Evolutionary conservation across 2,113 vertebrate genomes (phyloP), one percentile per base, ranked within the genome.

Genomic region (Phoenicopterus ruber): DNA sequence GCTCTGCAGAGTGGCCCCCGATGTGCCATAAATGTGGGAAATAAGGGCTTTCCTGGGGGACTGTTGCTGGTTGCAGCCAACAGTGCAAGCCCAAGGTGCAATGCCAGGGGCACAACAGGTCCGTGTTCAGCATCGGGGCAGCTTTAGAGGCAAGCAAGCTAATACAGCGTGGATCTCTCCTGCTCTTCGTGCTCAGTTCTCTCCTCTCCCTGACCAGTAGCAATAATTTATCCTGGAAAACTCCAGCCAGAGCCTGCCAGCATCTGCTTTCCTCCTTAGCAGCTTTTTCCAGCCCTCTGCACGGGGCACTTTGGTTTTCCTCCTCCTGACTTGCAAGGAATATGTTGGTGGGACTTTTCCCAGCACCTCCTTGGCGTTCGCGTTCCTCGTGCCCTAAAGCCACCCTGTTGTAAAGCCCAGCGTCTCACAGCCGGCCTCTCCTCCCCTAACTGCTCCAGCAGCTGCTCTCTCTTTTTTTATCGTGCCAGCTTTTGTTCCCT

Each of bases 401-500:
- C 82, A 84, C 46, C 8, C 57, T 40, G 31, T n/a, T 58, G 13
- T 54, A 91, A 92, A 74, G 8, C 21, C 70, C 71, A 62, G 73
- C 50, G 31, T 19, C 82, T 72, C 32, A 2, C 21, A 54, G 57
- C 24, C 16, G 5, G 44, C 61, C 19, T 77, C 62, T 93, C 36
- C 31, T 88, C 38, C 67, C 11, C 24, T 81, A 16, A 49, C 46
- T 80, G 74, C 82, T 91, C 71, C 91, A 77, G 67, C 62, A 91
- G 86, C 74, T 90, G 32, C 34, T 93, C 11, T 29, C 26, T 71
- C 13, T 40, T 61, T 78, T 91, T 58, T 70, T 10, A 44, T 49
- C 26, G 7, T n/a, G n/a, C 76, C 52, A 71, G 59, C 72, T 90
- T 91, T 89, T 88, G 59, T 76, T 82, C 89, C 38, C 38, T 79